These are phyloP conservation scores for Leucophenga montana DNA, from an alignment of 2,888 invertebrate species.

Conservation along the genomic window DNA sequence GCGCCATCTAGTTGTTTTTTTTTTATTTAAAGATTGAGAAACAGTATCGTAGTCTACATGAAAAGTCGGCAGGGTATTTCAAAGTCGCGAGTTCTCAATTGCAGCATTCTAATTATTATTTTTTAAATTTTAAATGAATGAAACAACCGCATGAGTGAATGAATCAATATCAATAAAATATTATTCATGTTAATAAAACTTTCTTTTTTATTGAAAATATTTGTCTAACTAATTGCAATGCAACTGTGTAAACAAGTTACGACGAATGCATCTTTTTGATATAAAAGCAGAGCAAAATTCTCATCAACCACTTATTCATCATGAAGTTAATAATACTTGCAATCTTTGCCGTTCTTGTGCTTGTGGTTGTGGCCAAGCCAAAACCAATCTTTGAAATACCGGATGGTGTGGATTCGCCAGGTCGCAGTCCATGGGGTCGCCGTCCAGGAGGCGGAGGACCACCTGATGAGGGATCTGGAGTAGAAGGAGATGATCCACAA, in stretches of 20 bases:
- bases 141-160: too few relatives aligned
- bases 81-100: too few relatives aligned
- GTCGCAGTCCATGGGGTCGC: constrained; percentile 19
- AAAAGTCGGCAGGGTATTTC: too few relatives aligned
- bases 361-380: constrained; percentile 6
- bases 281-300: background rate
- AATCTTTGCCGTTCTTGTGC: constrained; percentile 7
- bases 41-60: too few relatives aligned
- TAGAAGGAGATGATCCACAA: too few relatives aligned
- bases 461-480: constrained; percentile 14
- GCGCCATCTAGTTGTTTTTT: too few relatives aligned
- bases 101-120: too few relatives aligned
- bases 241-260: background rate
- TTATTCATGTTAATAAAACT: too few relatives aligned
- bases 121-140: too few relatives aligned
- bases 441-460: constrained; percentile 6
- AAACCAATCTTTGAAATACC: constrained; percentile 24
- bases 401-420: constrained; percentile 19
- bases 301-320: background rate
- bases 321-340: constrained; percentile 8
- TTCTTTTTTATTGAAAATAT: background rate
- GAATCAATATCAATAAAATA: too few relatives aligned
- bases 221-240: background rate
- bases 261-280: background rate
- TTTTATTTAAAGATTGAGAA: too few relatives aligned